These are phyloP conservation scores for Sphaeramia orbicularis DNA, from an alignment of 2,797 vertebrate genomes.

Conservation along the genomic window DNA sequence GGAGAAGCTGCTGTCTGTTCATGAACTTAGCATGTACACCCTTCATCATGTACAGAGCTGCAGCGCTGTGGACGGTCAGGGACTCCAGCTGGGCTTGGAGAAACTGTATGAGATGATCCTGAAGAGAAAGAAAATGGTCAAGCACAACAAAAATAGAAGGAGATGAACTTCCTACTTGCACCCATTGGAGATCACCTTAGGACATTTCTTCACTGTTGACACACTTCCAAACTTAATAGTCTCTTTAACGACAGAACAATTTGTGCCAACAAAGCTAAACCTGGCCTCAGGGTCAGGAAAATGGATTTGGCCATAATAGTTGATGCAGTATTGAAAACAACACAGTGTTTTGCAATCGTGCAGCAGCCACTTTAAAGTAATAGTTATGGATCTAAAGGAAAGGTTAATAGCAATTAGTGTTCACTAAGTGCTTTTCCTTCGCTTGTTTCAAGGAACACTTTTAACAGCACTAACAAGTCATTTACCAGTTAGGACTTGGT, in stretches of 20 bases:
- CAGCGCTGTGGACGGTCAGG: conserved; percentile 90
- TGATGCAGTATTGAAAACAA: conserved; percentile 70
- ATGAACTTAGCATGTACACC: conserved; percentile 86
- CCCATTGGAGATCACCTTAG: conserved; percentile 17
- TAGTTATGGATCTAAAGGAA: conserved; percentile 60
- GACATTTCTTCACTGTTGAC: conserved; percentile 57
- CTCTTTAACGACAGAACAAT: conserved; percentile 62
- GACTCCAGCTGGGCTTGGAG: conserved; percentile 89
- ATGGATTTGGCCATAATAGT: conserved; percentile 75
- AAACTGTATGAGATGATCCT: conserved; percentile 93
- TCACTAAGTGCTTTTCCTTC: conserved; percentile 64
- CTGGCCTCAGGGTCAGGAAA: conserved; percentile 66
- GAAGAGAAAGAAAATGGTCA: conserved; percentile 88
- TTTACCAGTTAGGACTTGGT: conserved; percentile 15
- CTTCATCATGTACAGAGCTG: conserved; percentile 89
- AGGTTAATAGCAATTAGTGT: conserved; percentile 59
- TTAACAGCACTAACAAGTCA: conserved; percentile 13
- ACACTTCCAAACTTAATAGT: conserved; percentile 58
- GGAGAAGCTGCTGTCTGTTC: conserved; percentile 89
- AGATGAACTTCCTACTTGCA: conserved; percentile 78
- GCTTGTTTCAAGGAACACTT: conserved; percentile 46
- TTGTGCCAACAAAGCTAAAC: conserved; percentile 69
- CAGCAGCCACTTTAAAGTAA: conserved; percentile 60
- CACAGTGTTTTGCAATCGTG: conserved; percentile 51
- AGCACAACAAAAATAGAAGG: conserved; percentile 84